Evolutionary conservation across 2,888 invertebrate genomes (phyloP).

Genomic region (Julus scandinavius): DNA sequence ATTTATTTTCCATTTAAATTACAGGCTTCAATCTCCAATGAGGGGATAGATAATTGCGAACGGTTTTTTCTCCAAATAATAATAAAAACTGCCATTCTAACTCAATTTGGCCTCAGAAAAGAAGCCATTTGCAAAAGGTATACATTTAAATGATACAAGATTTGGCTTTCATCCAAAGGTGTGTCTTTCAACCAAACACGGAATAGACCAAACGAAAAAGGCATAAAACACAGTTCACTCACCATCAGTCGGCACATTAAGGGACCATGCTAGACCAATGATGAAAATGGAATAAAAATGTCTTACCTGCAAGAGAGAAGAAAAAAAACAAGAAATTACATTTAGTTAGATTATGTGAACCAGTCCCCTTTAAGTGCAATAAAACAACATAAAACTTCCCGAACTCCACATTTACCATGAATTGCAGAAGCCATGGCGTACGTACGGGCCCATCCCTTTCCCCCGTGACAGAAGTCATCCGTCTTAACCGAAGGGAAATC

Average conservation of each 20-base stretch:
- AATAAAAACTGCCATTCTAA: background rate
- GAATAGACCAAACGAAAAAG: background rate
- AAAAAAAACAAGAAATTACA: constrained; percentile 14
- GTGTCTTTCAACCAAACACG: constrained; percentile 1
- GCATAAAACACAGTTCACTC: constrained; percentile 34
- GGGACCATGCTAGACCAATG: background rate
- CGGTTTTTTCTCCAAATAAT: background rate
- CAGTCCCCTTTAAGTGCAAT: background rate
- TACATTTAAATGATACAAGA: constrained; percentile 28
- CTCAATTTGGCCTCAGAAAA: constrained; percentile 35
- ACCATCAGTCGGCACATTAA: background rate
- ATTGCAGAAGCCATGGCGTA: constrained; percentile 3
- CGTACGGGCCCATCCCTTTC: background rate
- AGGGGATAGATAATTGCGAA: background rate
- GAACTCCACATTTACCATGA: background rate
- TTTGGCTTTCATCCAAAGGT: constrained; percentile 7
- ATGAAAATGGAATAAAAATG: background rate
- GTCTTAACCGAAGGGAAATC: constrained; percentile 3
- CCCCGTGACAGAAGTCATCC: background rate
- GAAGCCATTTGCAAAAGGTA: background rate
- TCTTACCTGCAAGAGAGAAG: constrained; percentile 30
- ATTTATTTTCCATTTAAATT: background rate
- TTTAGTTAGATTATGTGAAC: constrained; percentile 7
- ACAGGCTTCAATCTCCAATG: background rate
- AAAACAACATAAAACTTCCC: background rate